Evolutionary conservation across 2,888 invertebrate genomes (phyloP), one percentile per base, ranked within the genome.

Genomic region (Hybos culiciformis): DNA sequence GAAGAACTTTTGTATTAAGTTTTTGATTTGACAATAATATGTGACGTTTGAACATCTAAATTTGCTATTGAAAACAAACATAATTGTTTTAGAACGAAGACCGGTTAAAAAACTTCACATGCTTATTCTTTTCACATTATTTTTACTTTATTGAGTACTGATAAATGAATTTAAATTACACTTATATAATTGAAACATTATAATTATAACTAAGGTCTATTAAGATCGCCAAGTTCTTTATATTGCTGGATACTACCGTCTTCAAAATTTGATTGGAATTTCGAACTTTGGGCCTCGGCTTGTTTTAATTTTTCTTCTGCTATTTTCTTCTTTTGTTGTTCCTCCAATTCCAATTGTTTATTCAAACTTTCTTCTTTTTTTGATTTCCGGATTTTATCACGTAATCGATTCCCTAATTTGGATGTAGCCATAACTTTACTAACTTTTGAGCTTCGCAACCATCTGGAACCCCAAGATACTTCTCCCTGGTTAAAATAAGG

Each of bases 361-460:
- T 44, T 14, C 33, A 45, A 39, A 37, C 47, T 53, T 11, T 39
- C 43, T 12, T 53, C 47, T 46, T 56, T 60, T 46, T 60, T 63
- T 1, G 59, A 56, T 48, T 60, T 70, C 56, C 69, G 70, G 49
- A 75, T 73, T 55, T 75, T 75, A 51, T 74, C 74, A 46, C 77
- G 63, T n/a, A 77, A 59, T 15, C 74, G 73, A 49, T 76, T 77
- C 1, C 74, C 61, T 34, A 77, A 66, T 36, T 71, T 71, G 0
- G 77, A 68, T 1, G 71, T 69, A 0, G 67, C 69, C 15, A 77
- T 54, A 2, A 77, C 74, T 51, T 61, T 71, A 54, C 70, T 74
- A 0, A 77, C 77, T 59, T 75, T 76, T 12, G 64, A 70, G 48
- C 77, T 77, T 11, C 66, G 71, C 36, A 77, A 59, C 56, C 75